A percentile compares a stretch with the other conserved stretches of the same genome.
Conservation (phyloP, 2,113 vertebrate species). For the Sakesphorus luctuosus region DNA sequence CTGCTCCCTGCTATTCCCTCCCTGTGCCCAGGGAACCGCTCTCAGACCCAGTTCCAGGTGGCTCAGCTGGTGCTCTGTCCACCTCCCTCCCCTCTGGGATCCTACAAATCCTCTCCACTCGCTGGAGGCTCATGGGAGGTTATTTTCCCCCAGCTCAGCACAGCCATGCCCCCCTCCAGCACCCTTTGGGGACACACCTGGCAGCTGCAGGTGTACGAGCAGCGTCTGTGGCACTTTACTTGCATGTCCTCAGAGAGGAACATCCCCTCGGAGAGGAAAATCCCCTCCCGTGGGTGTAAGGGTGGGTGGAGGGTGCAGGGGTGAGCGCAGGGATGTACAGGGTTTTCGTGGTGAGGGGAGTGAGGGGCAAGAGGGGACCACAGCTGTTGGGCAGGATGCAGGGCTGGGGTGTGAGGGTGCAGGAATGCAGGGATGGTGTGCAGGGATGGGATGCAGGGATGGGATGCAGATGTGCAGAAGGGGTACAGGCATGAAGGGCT, state of each 20-base stretch:
- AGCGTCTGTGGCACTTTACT: not conserved
- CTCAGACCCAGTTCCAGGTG: not conserved
- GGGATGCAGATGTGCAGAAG: not conserved
- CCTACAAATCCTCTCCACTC: not conserved
- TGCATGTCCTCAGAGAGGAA: not conserved
- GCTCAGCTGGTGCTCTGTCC: not conserved
- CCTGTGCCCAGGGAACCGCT: accelerated
- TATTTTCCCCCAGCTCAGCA: not conserved
- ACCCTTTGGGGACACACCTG: not conserved
- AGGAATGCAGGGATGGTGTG: too few species aligned
- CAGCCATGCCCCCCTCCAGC: not conserved
- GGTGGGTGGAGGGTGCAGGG: not conserved
- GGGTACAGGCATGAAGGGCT: not conserved
- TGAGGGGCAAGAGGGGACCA: not conserved
- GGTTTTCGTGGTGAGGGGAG: accelerated
- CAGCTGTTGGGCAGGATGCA: not conserved
- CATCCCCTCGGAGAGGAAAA: not conserved
- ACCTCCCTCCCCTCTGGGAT: accelerated
- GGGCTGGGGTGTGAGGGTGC: not conserved
- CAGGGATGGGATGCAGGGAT: not conserved
- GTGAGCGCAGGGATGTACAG: accelerated
- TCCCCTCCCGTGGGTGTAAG: not conserved
- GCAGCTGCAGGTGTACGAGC: not conserved
- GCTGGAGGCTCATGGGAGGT: not conserved
- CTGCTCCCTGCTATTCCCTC: not conserved